These are phyloP conservation scores for Patiria miniata DNA, from an alignment of 35 echinoderm and acorn worm species.

Conservation along the genomic window DNA sequence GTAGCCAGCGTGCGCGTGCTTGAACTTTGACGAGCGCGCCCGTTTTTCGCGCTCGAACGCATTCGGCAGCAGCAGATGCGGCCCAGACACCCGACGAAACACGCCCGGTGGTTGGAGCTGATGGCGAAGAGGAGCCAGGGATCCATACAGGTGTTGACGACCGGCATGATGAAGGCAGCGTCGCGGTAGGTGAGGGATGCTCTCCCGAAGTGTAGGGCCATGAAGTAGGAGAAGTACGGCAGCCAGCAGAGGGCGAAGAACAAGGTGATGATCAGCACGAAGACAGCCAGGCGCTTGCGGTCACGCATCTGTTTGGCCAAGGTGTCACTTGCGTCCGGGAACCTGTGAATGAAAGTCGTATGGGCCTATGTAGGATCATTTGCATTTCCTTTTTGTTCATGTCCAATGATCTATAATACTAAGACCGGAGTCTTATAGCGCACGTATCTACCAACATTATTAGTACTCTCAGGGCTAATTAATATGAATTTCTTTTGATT, in stretches of 20 bases:
- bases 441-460: no score
- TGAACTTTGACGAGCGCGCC: no score
- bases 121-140: slow-evolving; percentile 72
- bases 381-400: no score
- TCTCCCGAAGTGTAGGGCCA: slow-evolving; percentile 29
- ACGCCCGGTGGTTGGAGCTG: slow-evolving; percentile 68
- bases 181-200: not conserved
- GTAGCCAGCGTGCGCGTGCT: no score
- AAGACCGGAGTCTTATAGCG: no score
- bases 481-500: no score
- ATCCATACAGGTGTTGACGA: slow-evolving; percentile 46
- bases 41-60: no score
- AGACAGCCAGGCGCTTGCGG: slow-evolving; percentile 65
- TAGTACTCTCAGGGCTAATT: no score
- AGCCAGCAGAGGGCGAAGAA: slow-evolving; percentile 90
- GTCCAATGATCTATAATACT: no score
- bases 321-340: not conserved
- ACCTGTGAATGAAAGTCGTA: no score
- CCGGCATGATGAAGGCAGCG: not conserved
- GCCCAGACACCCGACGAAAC: not conserved
- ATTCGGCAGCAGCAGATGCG: no score
- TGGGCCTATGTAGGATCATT: no score
- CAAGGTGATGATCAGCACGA: slow-evolving; percentile 64
- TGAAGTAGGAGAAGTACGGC: slow-evolving; percentile 65
- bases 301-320: slow-evolving; percentile 53